Percentiles rank a stretch among this genome's conserved stretches.
These are phyloP conservation scores for Drosophila kanekoi DNA, from an alignment of 2,888 invertebrate species.

Conservation along the genomic window DNA sequence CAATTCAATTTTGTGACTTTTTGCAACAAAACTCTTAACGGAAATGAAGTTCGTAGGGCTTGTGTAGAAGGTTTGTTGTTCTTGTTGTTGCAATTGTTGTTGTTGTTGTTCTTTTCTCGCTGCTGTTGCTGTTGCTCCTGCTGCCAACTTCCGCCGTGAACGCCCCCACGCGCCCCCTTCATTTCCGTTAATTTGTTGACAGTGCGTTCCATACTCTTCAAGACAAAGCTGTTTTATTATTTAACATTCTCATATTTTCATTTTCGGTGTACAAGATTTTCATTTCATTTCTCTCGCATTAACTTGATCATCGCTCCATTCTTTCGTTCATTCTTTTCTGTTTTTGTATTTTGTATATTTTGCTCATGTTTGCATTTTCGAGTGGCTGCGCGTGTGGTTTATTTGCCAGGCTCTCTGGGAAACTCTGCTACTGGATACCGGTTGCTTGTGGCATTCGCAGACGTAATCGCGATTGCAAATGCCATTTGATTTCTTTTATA, in stretches of 20 bases:
- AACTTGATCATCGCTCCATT: slow-evolving; percentile 23
- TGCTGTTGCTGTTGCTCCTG: slow-evolving; percentile 30
- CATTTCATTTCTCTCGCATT: slow-evolving; percentile 45
- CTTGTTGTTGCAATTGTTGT: slow-evolving; percentile 21
- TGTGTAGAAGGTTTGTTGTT: slow-evolving; percentile 17
- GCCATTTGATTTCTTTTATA: slow-evolving; percentile 3
- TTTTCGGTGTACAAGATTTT: slow-evolving; percentile 18
- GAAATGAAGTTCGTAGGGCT: slow-evolving; percentile 80
- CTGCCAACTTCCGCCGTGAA: slow-evolving; percentile 40
- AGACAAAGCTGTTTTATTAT: slow-evolving; percentile 83
- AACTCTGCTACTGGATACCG: slow-evolving; percentile 23
- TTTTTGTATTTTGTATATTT: slow-evolving; percentile 6
- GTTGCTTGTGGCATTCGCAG: slow-evolving; percentile 6
- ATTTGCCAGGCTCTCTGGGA: slow-evolving; percentile 45
- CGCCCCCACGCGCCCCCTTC: slow-evolving; percentile 67
- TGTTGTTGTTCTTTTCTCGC: slow-evolving; percentile 14
- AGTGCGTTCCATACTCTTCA: slow-evolving; percentile 84
- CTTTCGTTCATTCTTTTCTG: too few relatives aligned
- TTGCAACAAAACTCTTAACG: slow-evolving; percentile 83
- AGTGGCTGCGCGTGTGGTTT: slow-evolving; percentile 52
- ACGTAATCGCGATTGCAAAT: slow-evolving; percentile 29
- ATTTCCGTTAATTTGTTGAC: slow-evolving; percentile 84
- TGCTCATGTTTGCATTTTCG: slow-evolving; percentile 39
- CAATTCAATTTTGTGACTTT: slow-evolving; percentile 77
- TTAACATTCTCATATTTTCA: slow-evolving; percentile 77